phyloP scores from a whole-genome alignment of 2,888 invertebrate species.

The Taphrorychus bicolor region DNA sequence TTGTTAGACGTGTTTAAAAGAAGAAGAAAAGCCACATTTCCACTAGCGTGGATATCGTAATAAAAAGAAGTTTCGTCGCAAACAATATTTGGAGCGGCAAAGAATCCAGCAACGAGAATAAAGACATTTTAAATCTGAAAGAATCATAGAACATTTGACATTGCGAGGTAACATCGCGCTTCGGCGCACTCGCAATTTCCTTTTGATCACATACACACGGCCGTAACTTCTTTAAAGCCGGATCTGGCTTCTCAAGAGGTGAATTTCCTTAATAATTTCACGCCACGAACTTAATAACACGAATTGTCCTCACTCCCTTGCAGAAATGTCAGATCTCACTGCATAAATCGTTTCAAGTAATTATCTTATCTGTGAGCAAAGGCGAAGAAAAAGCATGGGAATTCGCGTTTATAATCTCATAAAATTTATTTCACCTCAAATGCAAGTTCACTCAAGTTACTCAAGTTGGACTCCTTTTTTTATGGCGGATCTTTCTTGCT shows the following conservation, averaged over 20 bases:
- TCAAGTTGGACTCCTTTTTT: not conserved
- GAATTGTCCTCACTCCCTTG: slow-evolving; percentile 31
- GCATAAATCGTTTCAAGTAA: slow-evolving; percentile 39
- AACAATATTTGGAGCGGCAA: slow-evolving; percentile 9
- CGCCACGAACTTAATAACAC: slow-evolving; percentile 27
- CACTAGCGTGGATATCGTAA: not conserved
- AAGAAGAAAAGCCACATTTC: not conserved
- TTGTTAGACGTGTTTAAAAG: not conserved
- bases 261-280: not conserved
- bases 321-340: slow-evolving; percentile 31
- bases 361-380: slow-evolving; percentile 36
- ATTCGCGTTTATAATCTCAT: slow-evolving; percentile 29
- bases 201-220: not conserved
- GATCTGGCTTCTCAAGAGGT: not conserved
- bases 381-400: slow-evolving; percentile 24
- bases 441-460: slow-evolving; percentile 6
- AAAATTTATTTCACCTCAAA: slow-evolving; percentile 39
- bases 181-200: slow-evolving; percentile 3
- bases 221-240: not conserved
- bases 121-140: slow-evolving; percentile 13
- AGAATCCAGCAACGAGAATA: slow-evolving; percentile 4
- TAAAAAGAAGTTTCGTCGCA: slow-evolving; percentile 2
- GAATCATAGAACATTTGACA: slow-evolving; percentile 10
- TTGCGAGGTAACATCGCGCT: slow-evolving; percentile 1
- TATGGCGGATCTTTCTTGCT: not conserved